phyloP scores from a whole-genome alignment of 1,140 invertebrate species.

The Zaprionus ornatus region DNA sequence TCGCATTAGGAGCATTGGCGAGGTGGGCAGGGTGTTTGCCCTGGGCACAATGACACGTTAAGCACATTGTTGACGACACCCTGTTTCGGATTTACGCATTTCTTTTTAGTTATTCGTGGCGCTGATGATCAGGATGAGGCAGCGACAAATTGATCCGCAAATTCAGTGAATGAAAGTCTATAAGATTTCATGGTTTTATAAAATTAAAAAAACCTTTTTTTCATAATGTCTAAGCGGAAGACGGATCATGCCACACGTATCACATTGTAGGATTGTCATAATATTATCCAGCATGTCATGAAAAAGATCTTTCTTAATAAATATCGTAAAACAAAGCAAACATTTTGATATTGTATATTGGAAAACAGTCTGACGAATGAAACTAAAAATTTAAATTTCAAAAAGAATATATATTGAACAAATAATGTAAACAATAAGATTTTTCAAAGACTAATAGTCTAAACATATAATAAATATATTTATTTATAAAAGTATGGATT shows the following conservation, averaged over 20 bases:
- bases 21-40: conserved; percentile 33
- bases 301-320: background rate
- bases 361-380: background rate
- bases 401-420: background rate
- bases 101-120: conserved; percentile 86
- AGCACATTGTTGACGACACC: conserved; percentile 6
- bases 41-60: background rate
- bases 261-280: conserved; percentile 86
- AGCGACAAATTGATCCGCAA: conserved; percentile 85
- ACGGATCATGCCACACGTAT: conserved; percentile 94
- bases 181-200: background rate
- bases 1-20: conserved; percentile 64
- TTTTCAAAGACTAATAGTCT: too few relatives aligned
- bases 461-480: background rate
- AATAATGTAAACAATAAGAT: background rate
- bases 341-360: background rate
- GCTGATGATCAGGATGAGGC: conserved; percentile 74
- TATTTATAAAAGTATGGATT: background rate
- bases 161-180: conserved; percentile 88
- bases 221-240: conserved; percentile 93
- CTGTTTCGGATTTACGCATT: background rate
- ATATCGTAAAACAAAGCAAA: background rate
- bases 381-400: background rate
- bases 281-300: background rate
- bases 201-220: conserved; percentile 77